These are phyloP conservation scores for Gavia stellata DNA, from an alignment of 2,113 vertebrate genomes.

Conservation along the genomic window DNA sequence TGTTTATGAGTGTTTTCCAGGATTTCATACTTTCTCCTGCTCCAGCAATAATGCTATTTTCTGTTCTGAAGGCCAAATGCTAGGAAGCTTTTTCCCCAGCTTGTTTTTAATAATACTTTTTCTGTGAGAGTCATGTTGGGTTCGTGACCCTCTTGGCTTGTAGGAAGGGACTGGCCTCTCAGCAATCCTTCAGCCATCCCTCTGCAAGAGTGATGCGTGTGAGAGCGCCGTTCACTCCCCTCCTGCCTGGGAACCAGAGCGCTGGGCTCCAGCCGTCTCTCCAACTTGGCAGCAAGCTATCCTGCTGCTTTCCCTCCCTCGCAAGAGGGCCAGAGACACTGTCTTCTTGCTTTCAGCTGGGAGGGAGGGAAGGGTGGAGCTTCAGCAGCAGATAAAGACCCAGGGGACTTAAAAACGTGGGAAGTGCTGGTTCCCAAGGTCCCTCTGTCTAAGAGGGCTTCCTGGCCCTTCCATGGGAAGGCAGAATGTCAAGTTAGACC, in stretches of 20 bases:
- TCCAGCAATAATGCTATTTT: neutral
- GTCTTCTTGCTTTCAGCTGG: neutral
- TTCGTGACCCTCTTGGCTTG: neutral
- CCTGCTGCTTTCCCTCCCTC: neutral
- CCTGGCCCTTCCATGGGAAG: neutral
- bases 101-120: slow-evolving; percentile 5
- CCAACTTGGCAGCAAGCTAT: neutral
- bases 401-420: neutral
- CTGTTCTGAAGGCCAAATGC: neutral
- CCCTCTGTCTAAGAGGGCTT: neutral
- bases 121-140: neutral
- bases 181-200: neutral
- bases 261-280: rapidly evolving
- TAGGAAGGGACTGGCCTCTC: neutral
- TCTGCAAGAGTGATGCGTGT: neutral
- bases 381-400: neutral
- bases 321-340: neutral
- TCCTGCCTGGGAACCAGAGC: neutral
- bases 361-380: neutral
- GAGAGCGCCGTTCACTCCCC: rapidly evolving
- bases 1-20: neutral
- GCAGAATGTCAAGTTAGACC: neutral
- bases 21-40: neutral
- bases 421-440: neutral
- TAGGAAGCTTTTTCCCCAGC: neutral